A percentile compares a stretch with the other conserved stretches of the same genome.
Evolutionary conservation across 2,113 vertebrate genomes (phyloP).

Genomic region (Zapus hudsonius): DNA sequence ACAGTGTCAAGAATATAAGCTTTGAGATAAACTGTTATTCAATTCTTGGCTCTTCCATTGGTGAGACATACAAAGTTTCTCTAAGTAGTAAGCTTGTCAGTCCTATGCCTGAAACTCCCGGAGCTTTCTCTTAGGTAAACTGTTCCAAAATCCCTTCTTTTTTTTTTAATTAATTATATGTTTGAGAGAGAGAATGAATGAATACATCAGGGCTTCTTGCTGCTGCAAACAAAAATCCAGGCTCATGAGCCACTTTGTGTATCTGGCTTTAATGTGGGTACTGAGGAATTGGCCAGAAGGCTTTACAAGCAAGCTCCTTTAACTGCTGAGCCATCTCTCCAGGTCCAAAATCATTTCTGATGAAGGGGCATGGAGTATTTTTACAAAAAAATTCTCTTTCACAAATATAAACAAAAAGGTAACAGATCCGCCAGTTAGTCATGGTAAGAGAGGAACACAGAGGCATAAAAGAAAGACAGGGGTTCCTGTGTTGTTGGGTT

Average conservation of each 20-base stretch:
- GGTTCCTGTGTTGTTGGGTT: background rate
- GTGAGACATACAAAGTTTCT: background rate
- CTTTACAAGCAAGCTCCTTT: too few relatives aligned
- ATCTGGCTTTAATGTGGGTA: too few relatives aligned
- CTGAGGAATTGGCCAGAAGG: too few relatives aligned
- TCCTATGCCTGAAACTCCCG: background rate
- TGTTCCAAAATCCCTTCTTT: background rate
- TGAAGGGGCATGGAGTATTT: background rate
- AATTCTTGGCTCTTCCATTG: background rate
- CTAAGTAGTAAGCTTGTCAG: background rate
- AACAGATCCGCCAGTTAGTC: background rate
- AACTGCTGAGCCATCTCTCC: too few relatives aligned
- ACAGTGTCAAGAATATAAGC: background rate
- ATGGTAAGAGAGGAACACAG: background rate
- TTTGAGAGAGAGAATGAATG: too few relatives aligned
- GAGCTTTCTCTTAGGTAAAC: background rate
- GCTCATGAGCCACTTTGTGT: too few relatives aligned
- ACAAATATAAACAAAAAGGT: background rate
- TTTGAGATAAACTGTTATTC: slow-evolving; percentile 22
- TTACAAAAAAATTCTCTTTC: background rate
- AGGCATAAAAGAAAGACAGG: background rate
- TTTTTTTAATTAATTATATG: too few relatives aligned
- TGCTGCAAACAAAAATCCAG: too few relatives aligned
- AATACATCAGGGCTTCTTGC: too few relatives aligned
- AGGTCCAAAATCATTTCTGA: background rate